Evolutionary conservation across 2,888 invertebrate species (phyloP), one percentile per base, ranked within the genome.

Genomic region (Nephrocerus scutellatus): DNA sequence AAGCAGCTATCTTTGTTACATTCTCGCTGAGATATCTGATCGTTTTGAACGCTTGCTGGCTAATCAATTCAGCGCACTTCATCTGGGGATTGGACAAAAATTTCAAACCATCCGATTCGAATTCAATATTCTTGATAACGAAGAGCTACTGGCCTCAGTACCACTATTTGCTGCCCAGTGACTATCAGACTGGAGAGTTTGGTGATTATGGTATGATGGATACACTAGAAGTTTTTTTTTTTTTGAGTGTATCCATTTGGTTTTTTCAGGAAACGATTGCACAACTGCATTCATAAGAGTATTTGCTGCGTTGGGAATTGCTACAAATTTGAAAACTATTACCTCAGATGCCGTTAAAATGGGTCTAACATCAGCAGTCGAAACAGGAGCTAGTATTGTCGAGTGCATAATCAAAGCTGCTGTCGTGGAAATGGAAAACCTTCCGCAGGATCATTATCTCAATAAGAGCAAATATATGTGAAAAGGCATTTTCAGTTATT

Each of bases 101-200:
- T 77, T 80, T 86, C 79, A 74, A 80, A 75, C 73, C 64, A 37
- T 64, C 57, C 28, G 83, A 86, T 51, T 80, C 83, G 4, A 85
- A 84, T 60, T 68, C 78, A 46, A 79, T 87, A 7, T 88, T 88
- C 61, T 63, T 88, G 32, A 61, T 87, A 5, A 76, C 75, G 4
- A 84, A 82, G 61, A 80, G 79, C 3, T 80, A 81, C 58, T 88
- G 88, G 88, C 77, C 80, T 0, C 80, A 82, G 44, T 89, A 85
- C 57, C 88, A 89, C 57, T 87, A 88, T 53, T 57, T 84, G 15
- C 62, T 84, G 15, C 83, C 86, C 0, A 78, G 79, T 68, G 88
- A 89, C 56, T 88, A 84, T 66, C 84, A 84, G 56, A 79, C 77
- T n/a, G 82, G 83, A 7, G 88, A 89, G 65, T 88, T 74, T 49